Evolutionary conservation across 2,888 invertebrate genomes (phyloP).

Genomic region (Amblyteles armatorius): DNA sequence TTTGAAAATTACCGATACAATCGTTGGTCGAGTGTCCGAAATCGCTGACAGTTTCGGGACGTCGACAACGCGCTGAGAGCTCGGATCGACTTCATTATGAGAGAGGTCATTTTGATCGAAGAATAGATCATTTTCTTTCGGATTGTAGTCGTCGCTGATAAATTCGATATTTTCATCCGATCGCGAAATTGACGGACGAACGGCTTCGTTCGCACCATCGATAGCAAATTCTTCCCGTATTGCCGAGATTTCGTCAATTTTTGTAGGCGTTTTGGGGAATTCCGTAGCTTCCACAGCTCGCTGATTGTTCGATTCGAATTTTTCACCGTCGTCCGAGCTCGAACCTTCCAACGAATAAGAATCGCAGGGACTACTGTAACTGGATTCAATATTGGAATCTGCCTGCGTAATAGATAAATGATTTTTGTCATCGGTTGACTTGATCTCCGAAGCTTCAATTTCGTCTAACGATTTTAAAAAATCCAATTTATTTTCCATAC

Average conservation of each 20-base stretch:
- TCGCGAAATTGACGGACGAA: neutral
- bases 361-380: neutral
- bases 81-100: neutral
- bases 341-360: neutral
- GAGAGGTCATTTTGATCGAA: neutral
- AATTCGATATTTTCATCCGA: constrained; percentile 19
- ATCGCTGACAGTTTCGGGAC: neutral
- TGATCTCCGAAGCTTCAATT: neutral
- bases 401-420: neutral
- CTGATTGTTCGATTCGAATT: neutral
- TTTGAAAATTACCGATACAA: neutral
- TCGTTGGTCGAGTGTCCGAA: neutral
- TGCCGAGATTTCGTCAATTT: neutral
- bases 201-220: neutral
- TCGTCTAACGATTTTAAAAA: neutral
- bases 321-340: neutral
- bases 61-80: neutral
- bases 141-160: neutral
- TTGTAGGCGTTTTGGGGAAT: neutral
- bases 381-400: neutral
- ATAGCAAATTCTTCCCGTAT: neutral
- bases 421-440: neutral
- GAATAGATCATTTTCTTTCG: constrained; percentile 65
- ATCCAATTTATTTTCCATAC: neutral
- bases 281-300: neutral